A percentile compares a stretch with the other conserved stretches of the same genome.
Conservation (phyloP, 2,797 vertebrate genomes). For the Petrocephalus sullivani region DNA sequence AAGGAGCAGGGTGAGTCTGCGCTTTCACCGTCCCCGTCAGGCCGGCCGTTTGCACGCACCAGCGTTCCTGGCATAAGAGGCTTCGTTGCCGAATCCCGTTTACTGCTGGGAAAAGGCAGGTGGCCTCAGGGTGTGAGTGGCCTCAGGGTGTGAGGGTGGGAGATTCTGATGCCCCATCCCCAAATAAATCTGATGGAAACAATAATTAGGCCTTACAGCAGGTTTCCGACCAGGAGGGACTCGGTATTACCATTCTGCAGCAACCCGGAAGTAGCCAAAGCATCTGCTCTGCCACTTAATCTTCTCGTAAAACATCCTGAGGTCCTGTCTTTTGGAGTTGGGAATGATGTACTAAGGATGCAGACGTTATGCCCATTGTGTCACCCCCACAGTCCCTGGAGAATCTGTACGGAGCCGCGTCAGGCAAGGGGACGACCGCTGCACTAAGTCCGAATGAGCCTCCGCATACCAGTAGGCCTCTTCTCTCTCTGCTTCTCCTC, state of each 20-base stretch:
- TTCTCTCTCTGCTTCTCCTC: neutral
- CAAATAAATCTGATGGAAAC: neutral
- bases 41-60: neutral
- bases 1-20: constrained; percentile 78
- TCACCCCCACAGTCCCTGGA: constrained; percentile 74
- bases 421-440: constrained; percentile 57
- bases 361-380: neutral
- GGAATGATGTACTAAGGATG: neutral
- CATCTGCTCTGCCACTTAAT: neutral
- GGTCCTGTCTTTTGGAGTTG: neutral
- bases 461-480: constrained; percentile 55
- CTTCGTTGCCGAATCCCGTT: neutral
- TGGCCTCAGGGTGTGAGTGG: no score
- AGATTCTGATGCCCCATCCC: neutral
- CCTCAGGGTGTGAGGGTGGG: no score
- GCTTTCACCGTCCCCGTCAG: neutral
- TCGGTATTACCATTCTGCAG: neutral
- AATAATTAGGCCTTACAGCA: neutral
- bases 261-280: neutral
- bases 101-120: neutral
- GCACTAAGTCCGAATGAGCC: constrained; percentile 54
- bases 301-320: neutral
- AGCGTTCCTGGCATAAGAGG: neutral
- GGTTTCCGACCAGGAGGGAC: neutral
- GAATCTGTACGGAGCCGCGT: constrained; percentile 66